Evolutionary conservation across 1,140 invertebrate species (phyloP), one percentile per base, ranked within the genome.

Genomic region (Eueides isabella): DNA sequence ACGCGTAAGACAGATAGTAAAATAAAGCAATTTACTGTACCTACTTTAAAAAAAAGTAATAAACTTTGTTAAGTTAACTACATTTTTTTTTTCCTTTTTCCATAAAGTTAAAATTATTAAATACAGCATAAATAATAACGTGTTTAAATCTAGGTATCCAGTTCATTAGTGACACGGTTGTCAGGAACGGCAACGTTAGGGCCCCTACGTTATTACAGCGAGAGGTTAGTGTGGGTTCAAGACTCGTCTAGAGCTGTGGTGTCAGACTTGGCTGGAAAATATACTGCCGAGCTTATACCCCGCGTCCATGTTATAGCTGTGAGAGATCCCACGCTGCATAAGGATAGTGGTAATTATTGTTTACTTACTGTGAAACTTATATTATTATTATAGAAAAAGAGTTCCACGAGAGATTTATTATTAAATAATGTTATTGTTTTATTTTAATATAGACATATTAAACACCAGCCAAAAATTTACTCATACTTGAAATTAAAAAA

Each of bases 181-280:
- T 81, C 86, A 0, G 90, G 92, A 16, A 86, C 90, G 1, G 86
- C 89, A 0, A 93, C 94, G 77, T 88, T 85, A 1, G 93, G 93
- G 4, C 96, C 97, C 1, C 85, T 98, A 2, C 96, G 96, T 75
- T 97, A 97, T 86, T 97, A 97, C 83, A 96, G 96, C 78, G 95
- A 96, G 66, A 95, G 96, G 11, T 88, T 98, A 12, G 94, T 98
- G 38, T 98, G 97, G 97, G 93, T 98, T 1, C 95, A 96, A 84
- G 96, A 97, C 69, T 94, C 96, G n/a, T 94, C 95, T 30, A 95
- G 96, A 65, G 96, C 97, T 0, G 95, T 97, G 1, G 96, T 98
- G 16, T 96, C 96, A n/a, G 97, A 98, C 90, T 87, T 97, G 9
- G 92, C 93, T 26, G 97, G 97, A 7, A 95, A 95, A 77, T 96